phyloP scores from a whole-genome alignment of 1,140 invertebrate genomes.

The Zaprionus taronus region DNA sequence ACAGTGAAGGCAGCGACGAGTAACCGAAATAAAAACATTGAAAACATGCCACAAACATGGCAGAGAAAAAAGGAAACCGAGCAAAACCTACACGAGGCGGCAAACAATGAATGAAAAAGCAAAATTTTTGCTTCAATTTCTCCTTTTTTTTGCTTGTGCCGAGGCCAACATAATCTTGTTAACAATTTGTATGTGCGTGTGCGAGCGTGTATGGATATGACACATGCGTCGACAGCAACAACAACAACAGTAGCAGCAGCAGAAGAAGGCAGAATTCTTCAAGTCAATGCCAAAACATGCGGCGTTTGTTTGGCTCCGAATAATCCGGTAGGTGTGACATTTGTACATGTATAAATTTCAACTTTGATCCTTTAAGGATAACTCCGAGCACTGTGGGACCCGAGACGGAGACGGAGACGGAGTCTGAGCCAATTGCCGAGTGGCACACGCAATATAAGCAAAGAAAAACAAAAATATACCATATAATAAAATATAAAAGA shows the following conservation, averaged over 20 bases:
- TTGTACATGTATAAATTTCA: slow-evolving; percentile 75
- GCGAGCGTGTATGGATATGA: slow-evolving; percentile 34
- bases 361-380: slow-evolving; percentile 82
- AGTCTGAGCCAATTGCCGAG: slow-evolving; percentile 67
- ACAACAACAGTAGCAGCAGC: not conserved
- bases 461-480: slow-evolving; percentile 44
- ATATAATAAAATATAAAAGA: slow-evolving; percentile 41
- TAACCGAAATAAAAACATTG: slow-evolving; percentile 31
- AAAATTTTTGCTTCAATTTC: slow-evolving; percentile 44
- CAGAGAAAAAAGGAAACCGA: slow-evolving; percentile 57
- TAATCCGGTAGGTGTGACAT: slow-evolving; percentile 78
- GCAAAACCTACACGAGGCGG: slow-evolving; percentile 19
- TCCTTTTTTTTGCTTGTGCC: slow-evolving; percentile 21
- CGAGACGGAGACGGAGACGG: slow-evolving; percentile 9
- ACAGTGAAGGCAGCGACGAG: slow-evolving; percentile 26
- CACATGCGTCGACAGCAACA: slow-evolving; percentile 29
- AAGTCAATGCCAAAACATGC: slow-evolving; percentile 65
- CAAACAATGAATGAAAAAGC: slow-evolving; percentile 53
- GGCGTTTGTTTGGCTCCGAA: slow-evolving; percentile 65
- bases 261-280: slow-evolving; percentile 32
- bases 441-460: slow-evolving; percentile 17
- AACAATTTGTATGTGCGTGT: slow-evolving; percentile 61
- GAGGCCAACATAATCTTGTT: slow-evolving; percentile 71
- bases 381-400: slow-evolving; percentile 50
- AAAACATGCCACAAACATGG: slow-evolving; percentile 69